Percentiles rank a stretch among this genome's conserved stretches.
These are phyloP conservation scores for Phortica magna DNA, from an alignment of 2,888 invertebrate species.

Conservation along the genomic window DNA sequence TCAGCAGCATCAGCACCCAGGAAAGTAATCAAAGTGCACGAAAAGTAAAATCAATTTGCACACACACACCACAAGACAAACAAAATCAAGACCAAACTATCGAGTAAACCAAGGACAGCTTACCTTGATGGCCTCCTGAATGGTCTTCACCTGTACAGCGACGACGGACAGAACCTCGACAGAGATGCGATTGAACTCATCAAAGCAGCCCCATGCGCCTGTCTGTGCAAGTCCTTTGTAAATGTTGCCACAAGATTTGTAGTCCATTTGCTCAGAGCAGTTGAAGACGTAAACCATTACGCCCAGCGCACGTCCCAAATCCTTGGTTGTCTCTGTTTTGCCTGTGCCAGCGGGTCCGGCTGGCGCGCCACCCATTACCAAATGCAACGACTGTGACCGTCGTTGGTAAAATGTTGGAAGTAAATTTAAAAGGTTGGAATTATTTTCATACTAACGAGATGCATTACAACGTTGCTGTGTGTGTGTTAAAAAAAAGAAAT, in stretches of 20 bases:
- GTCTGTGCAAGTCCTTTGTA: slow-evolving; percentile 96
- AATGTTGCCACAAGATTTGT: slow-evolving; percentile 96
- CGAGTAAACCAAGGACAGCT: slow-evolving; percentile 21
- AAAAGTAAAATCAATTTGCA: slow-evolving; percentile 68
- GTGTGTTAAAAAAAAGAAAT: not conserved
- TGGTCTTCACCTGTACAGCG: slow-evolving; percentile 94
- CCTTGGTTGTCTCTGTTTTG: slow-evolving; percentile 98
- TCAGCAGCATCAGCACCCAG: slow-evolving; percentile 29
- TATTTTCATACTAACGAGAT: slow-evolving; percentile 25
- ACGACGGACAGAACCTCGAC: slow-evolving; percentile 98
- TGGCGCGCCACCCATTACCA: slow-evolving; percentile 97
- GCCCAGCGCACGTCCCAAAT: slow-evolving; percentile 96
- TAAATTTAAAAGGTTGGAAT: slow-evolving; percentile 57
- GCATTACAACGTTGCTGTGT: slow-evolving; percentile 2
- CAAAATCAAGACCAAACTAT: not conserved
- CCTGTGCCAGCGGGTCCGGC: slow-evolving; percentile 98
- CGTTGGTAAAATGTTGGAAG: slow-evolving; percentile 49
- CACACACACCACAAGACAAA: slow-evolving; percentile 12
- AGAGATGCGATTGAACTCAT: slow-evolving; percentile 97
- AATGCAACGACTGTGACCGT: slow-evolving; percentile 84
- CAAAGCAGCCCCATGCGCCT: slow-evolving; percentile 98
- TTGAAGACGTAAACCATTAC: slow-evolving; percentile 99
- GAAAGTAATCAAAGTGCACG: slow-evolving; percentile 70
- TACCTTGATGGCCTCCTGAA: slow-evolving; percentile 92
- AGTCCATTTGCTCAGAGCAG: slow-evolving; percentile 99